These are phyloP conservation scores for Harpalus rufipes DNA, from an alignment of 2,888 invertebrate species.

Conservation along the genomic window DNA sequence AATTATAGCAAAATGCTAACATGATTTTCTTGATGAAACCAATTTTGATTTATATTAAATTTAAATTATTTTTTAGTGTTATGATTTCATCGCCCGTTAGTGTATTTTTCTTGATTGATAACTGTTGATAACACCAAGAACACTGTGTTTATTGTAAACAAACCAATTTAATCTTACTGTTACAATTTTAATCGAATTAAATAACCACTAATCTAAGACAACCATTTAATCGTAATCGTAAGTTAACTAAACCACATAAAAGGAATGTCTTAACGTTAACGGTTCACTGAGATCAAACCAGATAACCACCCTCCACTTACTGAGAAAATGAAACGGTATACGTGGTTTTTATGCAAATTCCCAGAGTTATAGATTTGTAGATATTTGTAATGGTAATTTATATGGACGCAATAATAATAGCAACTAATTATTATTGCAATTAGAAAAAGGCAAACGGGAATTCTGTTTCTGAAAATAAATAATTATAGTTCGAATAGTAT, in stretches of 20 bases:
- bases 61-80: too few species aligned
- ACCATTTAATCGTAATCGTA: background rate
- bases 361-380: constrained; percentile 21
- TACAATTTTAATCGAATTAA: background rate
- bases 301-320: constrained; percentile 53
- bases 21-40: too few species aligned
- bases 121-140: too few species aligned
- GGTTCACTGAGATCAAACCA: constrained; percentile 19
- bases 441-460: constrained; percentile 22
- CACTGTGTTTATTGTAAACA: background rate
- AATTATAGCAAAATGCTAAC: too few species aligned
- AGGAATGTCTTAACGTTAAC: constrained; percentile 8
- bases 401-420: constrained; percentile 15
- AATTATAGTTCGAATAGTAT: constrained; percentile 2
- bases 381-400: constrained; percentile 36
- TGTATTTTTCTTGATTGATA: too few species aligned
- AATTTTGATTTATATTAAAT: too few species aligned
- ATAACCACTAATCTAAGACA: background rate
- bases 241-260: background rate
- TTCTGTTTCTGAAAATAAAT: constrained; percentile 17
- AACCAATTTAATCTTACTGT: background rate
- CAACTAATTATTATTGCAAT: constrained; percentile 15
- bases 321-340: constrained; percentile 48
- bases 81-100: too few species aligned
- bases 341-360: constrained; percentile 38